A percentile compares a stretch with the other conserved stretches of the same genome.
Conservation (phyloP, 1,140 invertebrate species). For the Wasmannia auropunctata region DNA sequence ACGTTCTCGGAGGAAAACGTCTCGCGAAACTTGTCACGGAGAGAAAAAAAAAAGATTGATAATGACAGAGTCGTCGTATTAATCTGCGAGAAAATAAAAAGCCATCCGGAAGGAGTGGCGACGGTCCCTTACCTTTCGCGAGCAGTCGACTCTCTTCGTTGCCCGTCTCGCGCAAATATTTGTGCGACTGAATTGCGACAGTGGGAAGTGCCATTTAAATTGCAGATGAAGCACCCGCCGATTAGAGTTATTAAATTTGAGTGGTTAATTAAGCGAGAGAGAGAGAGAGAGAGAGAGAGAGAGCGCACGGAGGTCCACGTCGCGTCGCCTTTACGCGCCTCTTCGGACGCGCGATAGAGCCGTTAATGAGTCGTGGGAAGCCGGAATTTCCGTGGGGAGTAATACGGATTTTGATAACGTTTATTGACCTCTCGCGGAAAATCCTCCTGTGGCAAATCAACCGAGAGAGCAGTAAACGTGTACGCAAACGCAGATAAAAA, state of each 20-base stretch:
- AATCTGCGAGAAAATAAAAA: conserved; percentile 13
- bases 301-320: neutral
- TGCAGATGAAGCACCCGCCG: conserved; percentile 54
- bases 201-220: conserved; percentile 52
- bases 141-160: neutral
- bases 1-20: neutral
- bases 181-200: conserved; percentile 51
- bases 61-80: neutral
- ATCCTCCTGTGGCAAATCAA: neutral
- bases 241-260: conserved; percentile 64
- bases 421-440: conserved; percentile 4
- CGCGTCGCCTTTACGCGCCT: conserved; percentile 3
- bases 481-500: neutral
- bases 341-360: conserved; percentile 13
- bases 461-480: neutral
- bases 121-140: neutral
- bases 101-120: neutral
- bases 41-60: neutral
- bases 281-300: no score
- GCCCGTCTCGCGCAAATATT: conserved; percentile 57
- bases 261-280: conserved; percentile 52
- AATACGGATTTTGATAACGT: conserved; percentile 19
- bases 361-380: conserved; percentile 34
- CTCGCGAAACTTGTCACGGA: neutral
- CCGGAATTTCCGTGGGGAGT: conserved; percentile 33